Percentiles rank a stretch among this genome's conserved stretches.
Conservation (phyloP, 1,140 invertebrate species). For the Magallana ariakensis region DNA sequence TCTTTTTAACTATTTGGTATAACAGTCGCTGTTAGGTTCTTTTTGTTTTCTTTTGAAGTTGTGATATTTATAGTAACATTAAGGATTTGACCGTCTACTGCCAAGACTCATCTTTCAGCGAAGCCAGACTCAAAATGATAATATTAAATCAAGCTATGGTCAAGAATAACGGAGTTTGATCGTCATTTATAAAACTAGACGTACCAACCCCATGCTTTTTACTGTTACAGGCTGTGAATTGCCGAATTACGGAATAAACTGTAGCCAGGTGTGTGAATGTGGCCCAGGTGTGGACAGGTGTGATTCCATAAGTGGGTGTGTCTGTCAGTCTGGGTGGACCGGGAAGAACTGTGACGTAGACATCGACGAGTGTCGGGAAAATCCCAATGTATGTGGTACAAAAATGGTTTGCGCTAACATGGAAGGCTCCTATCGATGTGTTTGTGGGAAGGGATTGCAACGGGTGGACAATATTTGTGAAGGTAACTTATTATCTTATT, state of each 20-base stretch:
- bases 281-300: slow-evolving; percentile 56
- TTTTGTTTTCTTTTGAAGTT: too few species aligned
- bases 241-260: slow-evolving; percentile 61
- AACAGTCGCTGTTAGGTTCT: too few species aligned
- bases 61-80: too few species aligned
- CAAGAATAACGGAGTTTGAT: neutral
- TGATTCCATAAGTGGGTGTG: slow-evolving; percentile 61
- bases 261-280: slow-evolving; percentile 62
- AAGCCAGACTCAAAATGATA: too few species aligned
- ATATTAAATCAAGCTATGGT: too few species aligned
- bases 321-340: slow-evolving; percentile 65
- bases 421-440: slow-evolving; percentile 54
- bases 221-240: slow-evolving; percentile 54
- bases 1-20: too few species aligned
- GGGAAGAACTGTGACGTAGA: slow-evolving; percentile 63
- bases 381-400: slow-evolving; percentile 35
- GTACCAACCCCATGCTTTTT: neutral
- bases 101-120: too few species aligned
- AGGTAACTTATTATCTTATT: slow-evolving; percentile 19
- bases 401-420: slow-evolving; percentile 57
- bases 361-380: slow-evolving; percentile 63
- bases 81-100: too few species aligned
- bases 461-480: slow-evolving; percentile 19
- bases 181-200: neutral
- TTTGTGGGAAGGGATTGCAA: slow-evolving; percentile 55